Evolutionary conservation across 1,140 invertebrate species (phyloP).

Genomic region (Chironomus tepperi): DNA sequence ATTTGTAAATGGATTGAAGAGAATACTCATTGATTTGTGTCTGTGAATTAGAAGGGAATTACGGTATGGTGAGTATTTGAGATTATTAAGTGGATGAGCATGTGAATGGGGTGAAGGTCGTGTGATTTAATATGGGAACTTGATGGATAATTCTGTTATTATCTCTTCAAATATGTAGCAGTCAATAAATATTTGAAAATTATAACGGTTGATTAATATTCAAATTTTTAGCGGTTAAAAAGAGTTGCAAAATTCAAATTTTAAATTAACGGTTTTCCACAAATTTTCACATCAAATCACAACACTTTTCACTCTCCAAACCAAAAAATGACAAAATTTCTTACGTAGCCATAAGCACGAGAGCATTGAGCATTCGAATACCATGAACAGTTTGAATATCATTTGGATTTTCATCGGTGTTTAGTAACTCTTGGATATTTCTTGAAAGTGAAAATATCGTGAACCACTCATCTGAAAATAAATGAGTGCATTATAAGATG

Average conservation of each 20-base stretch:
- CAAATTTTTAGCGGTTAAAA: too few species aligned
- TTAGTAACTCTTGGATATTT: conserved; percentile 48
- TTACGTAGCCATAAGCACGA: conserved; percentile 46
- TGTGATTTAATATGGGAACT: too few species aligned
- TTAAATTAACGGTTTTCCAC: too few species aligned
- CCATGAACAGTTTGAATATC: conserved; percentile 54
- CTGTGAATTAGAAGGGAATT: background rate
- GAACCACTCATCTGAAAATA: conserved; percentile 42
- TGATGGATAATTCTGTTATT: too few species aligned
- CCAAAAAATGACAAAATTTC: background rate
- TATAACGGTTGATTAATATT: too few species aligned
- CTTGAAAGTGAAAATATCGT: conserved; percentile 52
- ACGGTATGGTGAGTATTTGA: background rate
- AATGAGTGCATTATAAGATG: conserved; percentile 28
- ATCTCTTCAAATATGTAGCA: too few species aligned
- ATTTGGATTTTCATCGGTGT: conserved; percentile 40
- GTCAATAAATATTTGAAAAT: too few species aligned
- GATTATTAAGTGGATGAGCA: background rate
- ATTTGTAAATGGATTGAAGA: conserved; percentile 60
- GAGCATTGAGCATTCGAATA: conserved; percentile 51
- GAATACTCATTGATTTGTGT: conserved; percentile 65
- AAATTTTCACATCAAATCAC: too few species aligned
- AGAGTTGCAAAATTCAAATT: too few species aligned
- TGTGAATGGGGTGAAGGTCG: too few species aligned
- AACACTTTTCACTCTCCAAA: too few species aligned